Evolutionary conservation across 2,797 vertebrate genomes (phyloP).

Genomic region (Sebastes goodei): DNA sequence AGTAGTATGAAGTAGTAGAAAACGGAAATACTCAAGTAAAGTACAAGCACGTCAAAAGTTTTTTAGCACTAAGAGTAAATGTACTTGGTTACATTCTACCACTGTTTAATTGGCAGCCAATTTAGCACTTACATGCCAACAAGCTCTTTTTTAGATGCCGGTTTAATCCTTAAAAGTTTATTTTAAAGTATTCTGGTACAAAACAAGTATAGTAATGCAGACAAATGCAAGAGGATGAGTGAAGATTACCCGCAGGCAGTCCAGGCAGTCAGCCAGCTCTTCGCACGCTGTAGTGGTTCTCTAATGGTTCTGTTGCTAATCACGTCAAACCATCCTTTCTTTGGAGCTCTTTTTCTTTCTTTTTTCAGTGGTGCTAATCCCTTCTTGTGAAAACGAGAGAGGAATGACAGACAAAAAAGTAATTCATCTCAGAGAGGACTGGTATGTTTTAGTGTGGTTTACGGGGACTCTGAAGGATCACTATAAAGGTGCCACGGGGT

Average conservation of each 20-base stretch:
- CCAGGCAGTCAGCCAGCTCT: conserved; percentile 28
- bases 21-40: not conserved
- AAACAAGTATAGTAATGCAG: not conserved
- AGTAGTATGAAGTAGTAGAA: not conserved
- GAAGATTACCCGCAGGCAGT: not conserved
- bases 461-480: conserved; percentile 16
- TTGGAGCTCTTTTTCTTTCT: not conserved
- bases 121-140: not conserved
- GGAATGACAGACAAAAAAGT: not conserved
- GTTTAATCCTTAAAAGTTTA: not conserved
- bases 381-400: conserved; percentile 22
- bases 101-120: not conserved
- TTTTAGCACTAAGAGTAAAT: not conserved
- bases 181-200: not conserved
- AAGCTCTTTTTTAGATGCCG: not conserved
- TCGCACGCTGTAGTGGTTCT: conserved; percentile 3
- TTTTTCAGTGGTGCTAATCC: conserved; percentile 23
- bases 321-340: conserved; percentile 34
- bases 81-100: not conserved
- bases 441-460: not conserved
- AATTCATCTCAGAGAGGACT: conserved; percentile 27
- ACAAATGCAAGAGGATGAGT: not conserved
- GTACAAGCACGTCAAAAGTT: not conserved
- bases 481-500: not conserved
- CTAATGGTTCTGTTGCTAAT: conserved; percentile 10